Percentiles rank a stretch among this genome's conserved stretches.
phyloP scores from a whole-genome alignment of 2,888 invertebrate species.

The Plagodis dolabraria region DNA sequence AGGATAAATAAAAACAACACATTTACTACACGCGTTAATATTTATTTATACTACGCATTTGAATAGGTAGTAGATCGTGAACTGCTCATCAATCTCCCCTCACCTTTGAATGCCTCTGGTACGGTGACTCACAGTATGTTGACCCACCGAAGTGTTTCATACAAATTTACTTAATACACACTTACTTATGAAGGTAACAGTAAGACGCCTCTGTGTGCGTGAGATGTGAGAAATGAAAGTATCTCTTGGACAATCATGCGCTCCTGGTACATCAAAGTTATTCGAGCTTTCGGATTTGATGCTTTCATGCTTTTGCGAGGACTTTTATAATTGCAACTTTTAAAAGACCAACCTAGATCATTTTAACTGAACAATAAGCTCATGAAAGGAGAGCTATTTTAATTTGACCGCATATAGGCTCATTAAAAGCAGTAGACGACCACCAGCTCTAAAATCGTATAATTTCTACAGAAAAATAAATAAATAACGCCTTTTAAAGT shows the following conservation, averaged over 20 bases:
- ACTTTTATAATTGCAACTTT: slow-evolving; percentile 11
- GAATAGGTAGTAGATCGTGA: slow-evolving; percentile 30
- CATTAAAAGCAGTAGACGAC: too few species aligned
- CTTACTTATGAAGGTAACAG: slow-evolving; percentile 34
- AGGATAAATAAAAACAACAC: slow-evolving; percentile 5
- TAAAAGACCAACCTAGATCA: neutral
- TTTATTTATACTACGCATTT: slow-evolving; percentile 16
- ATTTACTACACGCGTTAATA: slow-evolving; percentile 9
- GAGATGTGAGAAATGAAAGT: slow-evolving; percentile 35
- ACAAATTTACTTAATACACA: slow-evolving; percentile 31
- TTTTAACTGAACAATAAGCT: neutral
- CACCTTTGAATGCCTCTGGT: slow-evolving; percentile 47
- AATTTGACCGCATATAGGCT: too few species aligned
- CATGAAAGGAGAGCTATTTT: too few species aligned
- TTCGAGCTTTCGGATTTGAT: slow-evolving; percentile 33
- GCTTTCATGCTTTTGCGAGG: slow-evolving; percentile 17
- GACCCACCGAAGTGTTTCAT: slow-evolving; percentile 52
- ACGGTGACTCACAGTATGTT: slow-evolving; percentile 65
- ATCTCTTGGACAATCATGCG: slow-evolving; percentile 36
- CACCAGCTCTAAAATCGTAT: too few species aligned
- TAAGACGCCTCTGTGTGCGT: slow-evolving; percentile 38
- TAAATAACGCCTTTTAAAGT: too few species aligned
- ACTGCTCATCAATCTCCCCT: slow-evolving; percentile 42
- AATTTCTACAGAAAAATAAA: too few species aligned
- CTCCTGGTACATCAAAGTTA: slow-evolving; percentile 37